Percentiles rank a stretch among this genome's conserved stretches.
phyloP scores from a whole-genome alignment of 1,140 invertebrate genomes.

The Nixonia krombeini region DNA sequence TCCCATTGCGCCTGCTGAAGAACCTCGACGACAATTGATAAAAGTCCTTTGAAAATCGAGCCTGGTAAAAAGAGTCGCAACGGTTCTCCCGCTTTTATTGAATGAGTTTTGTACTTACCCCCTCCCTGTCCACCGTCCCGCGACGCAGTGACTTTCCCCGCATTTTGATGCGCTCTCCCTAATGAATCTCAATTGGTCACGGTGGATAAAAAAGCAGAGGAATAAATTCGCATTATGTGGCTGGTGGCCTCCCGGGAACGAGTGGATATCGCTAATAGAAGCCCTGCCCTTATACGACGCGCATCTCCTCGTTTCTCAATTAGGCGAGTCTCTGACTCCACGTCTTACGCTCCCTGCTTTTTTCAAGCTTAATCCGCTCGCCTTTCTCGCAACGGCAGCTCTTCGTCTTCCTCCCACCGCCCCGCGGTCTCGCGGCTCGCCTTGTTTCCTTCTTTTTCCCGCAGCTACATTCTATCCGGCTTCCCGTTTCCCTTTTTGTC shows the following conservation, averaged over 20 bases:
- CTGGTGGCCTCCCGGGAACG: too few relatives aligned
- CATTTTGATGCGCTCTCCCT: background rate
- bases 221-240: background rate
- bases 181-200: background rate
- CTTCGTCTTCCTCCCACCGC: constrained; percentile 20
- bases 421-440: too few relatives aligned
- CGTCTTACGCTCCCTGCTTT: constrained; percentile 13
- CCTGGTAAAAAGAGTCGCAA: too few relatives aligned
- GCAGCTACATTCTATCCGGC: constrained; percentile 22
- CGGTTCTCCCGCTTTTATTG: background rate
- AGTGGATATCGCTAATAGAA: too few relatives aligned
- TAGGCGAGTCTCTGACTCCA: constrained; percentile 6
- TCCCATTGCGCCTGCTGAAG: too few relatives aligned
- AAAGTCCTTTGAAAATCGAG: too few relatives aligned
- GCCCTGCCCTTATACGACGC: background rate
- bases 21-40: too few relatives aligned
- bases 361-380: constrained; percentile 26
- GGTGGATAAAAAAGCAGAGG: background rate
- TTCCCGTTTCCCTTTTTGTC: constrained; percentile 32
- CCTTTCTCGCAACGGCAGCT: constrained; percentile 26
- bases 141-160: background rate
- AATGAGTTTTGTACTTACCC: background rate
- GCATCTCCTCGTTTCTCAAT: constrained; percentile 8
- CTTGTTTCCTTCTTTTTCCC: constrained; percentile 31
- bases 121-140: too few relatives aligned